Evolutionary conservation across 1,140 invertebrate genomes (phyloP), one percentile per base, ranked within the genome.

Genomic region (Scaptomyza montana): DNA sequence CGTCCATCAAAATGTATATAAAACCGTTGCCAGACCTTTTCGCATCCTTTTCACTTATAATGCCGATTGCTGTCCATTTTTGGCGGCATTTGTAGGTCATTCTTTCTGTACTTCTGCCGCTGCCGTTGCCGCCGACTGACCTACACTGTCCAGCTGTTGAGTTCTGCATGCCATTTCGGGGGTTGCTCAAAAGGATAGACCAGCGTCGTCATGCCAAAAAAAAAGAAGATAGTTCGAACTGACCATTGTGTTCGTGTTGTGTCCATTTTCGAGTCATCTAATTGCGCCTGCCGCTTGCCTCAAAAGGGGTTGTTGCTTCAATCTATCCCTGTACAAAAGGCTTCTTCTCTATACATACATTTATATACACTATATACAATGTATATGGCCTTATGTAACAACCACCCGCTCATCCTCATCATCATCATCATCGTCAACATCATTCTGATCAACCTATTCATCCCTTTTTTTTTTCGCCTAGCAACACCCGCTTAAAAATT

Each of bases 181-280:
- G 84, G 82, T 79, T 84, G 80, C 33, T 69, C 39, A 12, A n/a
- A 55, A 56, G 39, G 39, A n/a, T 12, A 12, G 12, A 12, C 33
- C 3, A 3, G 74, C 78, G 16, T 86, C 81, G 81, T 78, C 84
- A 82, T 85, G 74, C 81, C 63, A 85, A 85, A 41, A 12, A n/a
- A 85, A 85, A 79, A 30, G 25, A 78, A 69, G 70, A 59, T 78
- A 51, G 47, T 45, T 46, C 45, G 36, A 30, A 80, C 70, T 86
- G 81, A 86, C 78, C 67, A 41, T 53, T 62, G 59, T 33, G 47
- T 39, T 70, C 61, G 65, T 67, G 70, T 77, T 43, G 30, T 54
- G 39, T 39, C 59, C 73, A 76, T 78, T 76, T 73, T 67, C 66
- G 54, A 77, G 73, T 73, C 80, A 77, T 77, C 47, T 55, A 68